Evolutionary conservation across 2,113 vertebrate genomes (phyloP).

Genomic region (Prinia subflava): DNA sequence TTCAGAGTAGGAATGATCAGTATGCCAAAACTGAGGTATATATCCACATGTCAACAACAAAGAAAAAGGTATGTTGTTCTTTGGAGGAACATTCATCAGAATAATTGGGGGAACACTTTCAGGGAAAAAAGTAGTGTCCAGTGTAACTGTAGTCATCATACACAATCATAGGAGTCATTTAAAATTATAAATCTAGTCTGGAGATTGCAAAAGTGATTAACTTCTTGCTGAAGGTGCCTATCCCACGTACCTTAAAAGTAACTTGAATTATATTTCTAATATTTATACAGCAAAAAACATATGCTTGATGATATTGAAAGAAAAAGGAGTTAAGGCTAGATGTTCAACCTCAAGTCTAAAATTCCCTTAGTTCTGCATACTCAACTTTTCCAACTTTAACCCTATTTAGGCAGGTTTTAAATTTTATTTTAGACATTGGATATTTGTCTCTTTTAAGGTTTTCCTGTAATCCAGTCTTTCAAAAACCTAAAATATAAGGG

Average conservation of each 20-base stretch:
- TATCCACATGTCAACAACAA: background rate
- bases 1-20: background rate
- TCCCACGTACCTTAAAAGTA: background rate
- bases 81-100: background rate
- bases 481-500: background rate
- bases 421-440: background rate
- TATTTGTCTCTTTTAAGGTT: background rate
- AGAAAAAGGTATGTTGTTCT: background rate
- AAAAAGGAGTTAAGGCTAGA: background rate
- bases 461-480: background rate
- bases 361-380: background rate
- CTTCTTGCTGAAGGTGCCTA: background rate
- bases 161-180: background rate
- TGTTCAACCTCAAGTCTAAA: background rate
- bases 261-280: background rate
- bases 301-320: background rate
- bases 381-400: background rate
- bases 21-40: background rate
- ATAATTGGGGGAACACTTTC: background rate
- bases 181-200: background rate
- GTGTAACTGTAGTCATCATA: background rate
- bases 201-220: background rate
- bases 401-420: background rate
- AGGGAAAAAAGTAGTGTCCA: background rate
- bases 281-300: background rate